Evolutionary conservation across 2,113 vertebrate species (phyloP).

Genomic region (Bufo gargarizans): DNA sequence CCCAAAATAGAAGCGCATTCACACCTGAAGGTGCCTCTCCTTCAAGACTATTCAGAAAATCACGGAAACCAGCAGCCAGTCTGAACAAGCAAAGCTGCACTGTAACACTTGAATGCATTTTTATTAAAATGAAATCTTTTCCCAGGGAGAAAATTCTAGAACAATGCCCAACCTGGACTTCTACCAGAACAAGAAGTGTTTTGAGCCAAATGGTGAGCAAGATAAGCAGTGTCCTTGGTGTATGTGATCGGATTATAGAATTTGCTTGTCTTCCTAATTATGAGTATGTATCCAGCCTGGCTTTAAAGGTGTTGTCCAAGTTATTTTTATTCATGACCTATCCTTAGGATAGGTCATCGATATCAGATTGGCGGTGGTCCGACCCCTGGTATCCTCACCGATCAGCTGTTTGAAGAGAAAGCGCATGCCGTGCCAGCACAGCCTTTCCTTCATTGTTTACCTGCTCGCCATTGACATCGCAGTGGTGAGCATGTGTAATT

Average conservation of each 20-base stretch:
- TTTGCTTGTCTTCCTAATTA: constrained; percentile 1
- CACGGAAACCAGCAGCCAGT: not conserved
- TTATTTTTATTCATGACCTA: not conserved
- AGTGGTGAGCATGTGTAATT: too few species aligned
- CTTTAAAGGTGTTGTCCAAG: not conserved
- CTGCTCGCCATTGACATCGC: too few species aligned
- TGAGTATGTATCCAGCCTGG: not conserved
- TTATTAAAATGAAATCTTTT: not conserved
- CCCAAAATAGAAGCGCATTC: too few species aligned
- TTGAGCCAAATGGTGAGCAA: constrained; percentile 47
- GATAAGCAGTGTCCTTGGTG: constrained; percentile 35
- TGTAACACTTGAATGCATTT: not conserved
- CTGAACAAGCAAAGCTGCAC: not conserved
- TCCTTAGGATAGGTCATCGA: not conserved
- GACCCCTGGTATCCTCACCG: not conserved
- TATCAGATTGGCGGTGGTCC: not conserved
- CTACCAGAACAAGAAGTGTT: constrained; percentile 27
- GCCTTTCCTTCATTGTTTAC: too few species aligned
- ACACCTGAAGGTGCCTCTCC: too few species aligned
- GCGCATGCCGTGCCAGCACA: too few species aligned
- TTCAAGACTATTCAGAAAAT: too few species aligned
- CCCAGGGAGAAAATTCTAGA: not conserved
- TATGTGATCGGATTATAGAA: not conserved
- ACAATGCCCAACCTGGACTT: constrained; percentile 32
- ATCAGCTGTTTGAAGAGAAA: too few species aligned